Evolutionary conservation across 1,140 invertebrate genomes (phyloP), one percentile per base, ranked within the genome.

Genomic region (Diploscapter pachys): DNA sequence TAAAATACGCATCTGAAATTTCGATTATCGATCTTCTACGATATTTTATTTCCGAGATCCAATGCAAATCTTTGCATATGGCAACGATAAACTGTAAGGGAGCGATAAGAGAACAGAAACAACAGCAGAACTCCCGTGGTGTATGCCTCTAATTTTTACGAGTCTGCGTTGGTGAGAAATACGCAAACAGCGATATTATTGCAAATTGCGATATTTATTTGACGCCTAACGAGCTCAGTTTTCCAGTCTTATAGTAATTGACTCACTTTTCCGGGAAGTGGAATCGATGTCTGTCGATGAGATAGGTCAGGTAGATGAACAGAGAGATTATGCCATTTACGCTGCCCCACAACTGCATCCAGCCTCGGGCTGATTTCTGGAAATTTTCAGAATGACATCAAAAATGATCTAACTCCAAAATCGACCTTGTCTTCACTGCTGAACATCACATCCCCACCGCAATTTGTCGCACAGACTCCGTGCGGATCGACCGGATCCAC

Each of bases 1-100:
- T 92, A 90, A 57, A 93, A 89, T 70, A 93, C 89, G 13, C 92
- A 92, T 92, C 0, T 93, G 93, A 87, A 93, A 93, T 13, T 91
- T 89, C 82, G 57, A 59, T 59, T 59, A 59, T 31, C 31, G 57
- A 11, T 11, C 9, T 59, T 59, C 31, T 59, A 59, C 9, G 31
- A 31, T 31, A 31, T 31, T 31, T 31, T 31, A 31, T 31, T 31
- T 31, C 31, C 31, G 31, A 31, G 31, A 31, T 31, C 31, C 31
- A 31, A 31, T 31, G 31, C 31, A 31, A 31, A 31, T 31, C 31
- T 31, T 31, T 31, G 31, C 31, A 31, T 31, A 31, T 31, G 31
- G 31, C 31, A 31, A 31, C 31, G 31, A 31, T 31, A 31, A 31
- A 31, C 31, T 31, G 31, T 31, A 31, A 31, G 31, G 31, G 31